Evolutionary conservation across 1,140 invertebrate genomes (phyloP), one percentile per base, ranked within the genome.

Genomic region (Brachionus koreanus): DNA sequence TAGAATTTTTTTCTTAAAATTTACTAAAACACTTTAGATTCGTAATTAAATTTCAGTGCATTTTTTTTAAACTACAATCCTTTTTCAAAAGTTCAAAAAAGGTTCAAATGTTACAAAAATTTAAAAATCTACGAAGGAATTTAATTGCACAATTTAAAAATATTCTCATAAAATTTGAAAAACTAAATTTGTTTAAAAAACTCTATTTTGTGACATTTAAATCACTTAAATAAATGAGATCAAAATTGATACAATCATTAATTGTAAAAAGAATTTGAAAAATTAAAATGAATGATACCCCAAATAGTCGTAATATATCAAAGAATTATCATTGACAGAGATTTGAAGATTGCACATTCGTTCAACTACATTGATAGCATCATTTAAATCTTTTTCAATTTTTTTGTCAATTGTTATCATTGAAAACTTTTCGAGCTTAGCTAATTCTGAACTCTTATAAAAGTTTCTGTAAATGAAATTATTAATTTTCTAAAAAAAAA

Each of bases 401-500:
- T 23, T 23, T 42, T 35, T 29, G 39, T 79, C 76, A 25, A 79
- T 35, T 16, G 49, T 61, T 0, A 79, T 7, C 76, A 79, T 79
- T 39, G 49, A 79, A 42, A 13, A 43, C 25, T 79, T 79, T 79
- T 79, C 52, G 5, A 79, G 25, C 33, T 79, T 79, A 23, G 29
- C 35, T 35, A 61, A 39, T 16, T 61, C 49, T 23, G 23, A 10
- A 25, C 33, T 42, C 9, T 52, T 29, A 37, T 76, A 29, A 52
- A 49, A 46, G n/a, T 10, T 23, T 75, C 0, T 1, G 4, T 69
- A 19, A 39, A 69, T 69, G 7, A 13, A 39, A 39, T 23, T 2
- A 69, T 12, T 5, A 7, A 16, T 39, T 35, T 69, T 39, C 0
- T 39, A 37, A 7, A 37, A 39, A 69, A 42, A 9, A 29, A 29